Base-by-base conservation (phyloP, 2,113 vertebrate species). In the Indicator indicator region DNA sequence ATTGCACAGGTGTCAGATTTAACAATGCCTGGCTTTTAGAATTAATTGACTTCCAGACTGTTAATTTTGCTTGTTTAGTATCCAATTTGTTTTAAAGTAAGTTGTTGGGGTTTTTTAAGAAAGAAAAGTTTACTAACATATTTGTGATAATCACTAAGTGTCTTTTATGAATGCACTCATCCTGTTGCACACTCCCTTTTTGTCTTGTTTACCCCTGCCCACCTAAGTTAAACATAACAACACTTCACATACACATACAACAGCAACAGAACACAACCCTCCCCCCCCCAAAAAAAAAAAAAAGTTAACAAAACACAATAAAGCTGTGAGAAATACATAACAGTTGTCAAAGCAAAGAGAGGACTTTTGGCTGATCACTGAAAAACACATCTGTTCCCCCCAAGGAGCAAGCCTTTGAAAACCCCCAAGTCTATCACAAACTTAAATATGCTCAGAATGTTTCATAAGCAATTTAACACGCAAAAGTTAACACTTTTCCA, bases 321-420 rank as follows among this genome's bases (percentile, higher is more conserved):
- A 24, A 71, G 28, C 42, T 83, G 48, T 42, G 55, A 68, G 33
- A 83, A 93, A 81, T 80, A 30, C 27, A 3, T 70, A 75, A n/a
- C 16, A 50, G 68, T 48, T 28, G 40, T 78, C 72, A 86, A 78
- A 78, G 44, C 19, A 83, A 80, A 86, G 42, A 58, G 23, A 75
- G 30, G 69, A 84, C 73, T 82, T 67, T 82, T 90, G 81, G 89
- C 77, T 0, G 0, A 11, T 59, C 36, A 50, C 9, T 65, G 76
- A 68, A 86, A 94, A 90, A 46, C 60, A 92, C 92, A 88, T 89
- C 80, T 93, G 88, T 91, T 91, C 12, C 36, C 81, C 50, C 40
- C 50, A 71, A 83, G 88, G 93, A 94, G 54, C 38, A 72, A 74
- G 16, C 30, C 76, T 86, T 19, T 28, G 62, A 91, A 83, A 85